Evolutionary conservation across 2,113 vertebrate species (phyloP).

Genomic region (Eonycteris spelaea): DNA sequence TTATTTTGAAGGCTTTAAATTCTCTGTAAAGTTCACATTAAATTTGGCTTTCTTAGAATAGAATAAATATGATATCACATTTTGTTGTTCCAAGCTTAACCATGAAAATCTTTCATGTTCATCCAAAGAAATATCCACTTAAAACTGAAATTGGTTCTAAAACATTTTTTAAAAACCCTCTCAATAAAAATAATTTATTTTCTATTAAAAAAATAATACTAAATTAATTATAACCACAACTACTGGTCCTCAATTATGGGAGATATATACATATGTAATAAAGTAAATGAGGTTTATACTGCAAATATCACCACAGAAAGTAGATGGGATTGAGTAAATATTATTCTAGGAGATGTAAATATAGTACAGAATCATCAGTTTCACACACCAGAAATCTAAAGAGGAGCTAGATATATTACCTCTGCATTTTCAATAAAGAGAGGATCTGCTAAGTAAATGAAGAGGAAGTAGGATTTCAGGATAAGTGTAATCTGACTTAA

Average conservation of each 20-base stretch:
- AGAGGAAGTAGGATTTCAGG: background rate
- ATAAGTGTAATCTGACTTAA: background rate
- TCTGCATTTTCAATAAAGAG: background rate
- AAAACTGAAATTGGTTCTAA: slow-evolving; percentile 48
- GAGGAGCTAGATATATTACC: background rate
- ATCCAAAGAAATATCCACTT: slow-evolving; percentile 42
- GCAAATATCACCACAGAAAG: background rate
- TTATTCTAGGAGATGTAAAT: background rate
- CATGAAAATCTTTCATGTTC: slow-evolving; percentile 37
- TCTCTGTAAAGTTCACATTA: slow-evolving; percentile 33
- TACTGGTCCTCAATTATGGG: background rate
- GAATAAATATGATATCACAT: slow-evolving; percentile 37
- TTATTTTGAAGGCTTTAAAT: slow-evolving; percentile 47
- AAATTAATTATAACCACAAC: slow-evolving; percentile 2
- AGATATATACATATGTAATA: background rate
- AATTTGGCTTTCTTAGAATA: slow-evolving; percentile 49
- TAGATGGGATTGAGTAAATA: background rate
- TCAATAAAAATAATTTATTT: slow-evolving; percentile 45
- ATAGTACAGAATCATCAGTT: background rate
- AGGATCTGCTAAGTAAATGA: background rate
- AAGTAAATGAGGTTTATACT: background rate
- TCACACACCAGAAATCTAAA: background rate
- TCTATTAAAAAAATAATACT: background rate
- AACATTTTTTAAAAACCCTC: background rate
- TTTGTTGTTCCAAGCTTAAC: slow-evolving; percentile 42